Evolutionary conservation across 2,797 vertebrate genomes (phyloP).

Genomic region (Coendou prehensilis): DNA sequence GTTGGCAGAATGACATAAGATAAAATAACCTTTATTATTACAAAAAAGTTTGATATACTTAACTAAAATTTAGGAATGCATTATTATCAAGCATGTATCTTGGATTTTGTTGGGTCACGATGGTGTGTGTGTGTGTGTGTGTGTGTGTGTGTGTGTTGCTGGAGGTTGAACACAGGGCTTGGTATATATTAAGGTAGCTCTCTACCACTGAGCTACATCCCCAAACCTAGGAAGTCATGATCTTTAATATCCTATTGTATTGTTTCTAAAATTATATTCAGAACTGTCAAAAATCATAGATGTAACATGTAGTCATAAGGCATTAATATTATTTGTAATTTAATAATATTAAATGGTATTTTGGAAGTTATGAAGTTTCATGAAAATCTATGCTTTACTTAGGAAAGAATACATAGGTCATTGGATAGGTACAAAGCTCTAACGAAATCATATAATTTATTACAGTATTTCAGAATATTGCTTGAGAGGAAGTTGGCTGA

Average conservation of each 20-base stretch:
- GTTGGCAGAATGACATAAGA: conserved; percentile 14
- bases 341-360: neutral
- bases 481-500: neutral
- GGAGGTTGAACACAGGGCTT: neutral
- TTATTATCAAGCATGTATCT: neutral
- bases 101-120: neutral
- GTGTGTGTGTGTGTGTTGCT: neutral
- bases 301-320: neutral
- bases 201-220: neutral
- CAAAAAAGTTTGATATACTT: neutral
- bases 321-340: conserved; percentile 29
- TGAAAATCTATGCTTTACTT: neutral
- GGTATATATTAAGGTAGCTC: neutral
- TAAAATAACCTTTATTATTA: neutral
- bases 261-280: conserved; percentile 43
- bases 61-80: conserved; percentile 15
- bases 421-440: neutral
- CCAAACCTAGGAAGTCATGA: neutral
- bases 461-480: neutral
- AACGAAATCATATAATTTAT: neutral
- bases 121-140: neutral
- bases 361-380: neutral
- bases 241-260: conserved; percentile 2
- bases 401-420: neutral
- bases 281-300: neutral